Evolutionary conservation across 2,888 invertebrate species (phyloP).

Genomic region (Pristionchus arcanus): DNA sequence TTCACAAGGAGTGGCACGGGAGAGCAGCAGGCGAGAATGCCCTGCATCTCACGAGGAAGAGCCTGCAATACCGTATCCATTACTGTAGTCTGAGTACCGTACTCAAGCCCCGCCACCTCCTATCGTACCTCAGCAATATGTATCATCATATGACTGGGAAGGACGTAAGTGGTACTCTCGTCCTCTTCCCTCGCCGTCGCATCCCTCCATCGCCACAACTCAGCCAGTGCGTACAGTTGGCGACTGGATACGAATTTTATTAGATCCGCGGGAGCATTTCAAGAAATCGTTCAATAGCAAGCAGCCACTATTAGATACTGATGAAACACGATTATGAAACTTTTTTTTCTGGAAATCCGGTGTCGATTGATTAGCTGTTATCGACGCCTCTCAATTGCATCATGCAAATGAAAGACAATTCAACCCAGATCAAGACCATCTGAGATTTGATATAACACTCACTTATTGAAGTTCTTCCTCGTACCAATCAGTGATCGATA

Average conservation of each 20-base stretch:
- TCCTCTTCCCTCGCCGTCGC: conserved; percentile 89
- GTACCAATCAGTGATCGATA: conserved; percentile 87
- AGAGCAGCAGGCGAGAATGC: conserved; percentile 93
- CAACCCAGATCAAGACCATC: neutral
- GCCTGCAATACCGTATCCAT: conserved; percentile 56
- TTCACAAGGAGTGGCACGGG: conserved; percentile 90
- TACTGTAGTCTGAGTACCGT: neutral
- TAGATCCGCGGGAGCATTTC: neutral
- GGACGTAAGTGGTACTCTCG: conserved; percentile 92
- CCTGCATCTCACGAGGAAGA: conserved; percentile 81
- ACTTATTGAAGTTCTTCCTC: conserved; percentile 86
- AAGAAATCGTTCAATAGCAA: neutral
- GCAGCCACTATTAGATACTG: neutral
- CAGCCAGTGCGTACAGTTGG: conserved; percentile 85
- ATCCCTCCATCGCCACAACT: conserved; percentile 93
- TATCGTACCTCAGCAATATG: conserved; percentile 87
- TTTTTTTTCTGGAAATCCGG: neutral
- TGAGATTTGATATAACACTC: neutral
- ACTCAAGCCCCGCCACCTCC: neutral
- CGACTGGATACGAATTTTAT: neutral
- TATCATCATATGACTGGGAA: conserved; percentile 96
- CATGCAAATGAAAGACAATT: neutral
- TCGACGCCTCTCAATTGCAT: neutral
- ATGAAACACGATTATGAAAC: neutral
- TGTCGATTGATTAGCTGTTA: too few relatives aligned